Percentiles rank a stretch among this genome's conserved stretches.
Evolutionary conservation across 2,113 vertebrate species (phyloP).

Genomic region (Podarcis cretensis): DNA sequence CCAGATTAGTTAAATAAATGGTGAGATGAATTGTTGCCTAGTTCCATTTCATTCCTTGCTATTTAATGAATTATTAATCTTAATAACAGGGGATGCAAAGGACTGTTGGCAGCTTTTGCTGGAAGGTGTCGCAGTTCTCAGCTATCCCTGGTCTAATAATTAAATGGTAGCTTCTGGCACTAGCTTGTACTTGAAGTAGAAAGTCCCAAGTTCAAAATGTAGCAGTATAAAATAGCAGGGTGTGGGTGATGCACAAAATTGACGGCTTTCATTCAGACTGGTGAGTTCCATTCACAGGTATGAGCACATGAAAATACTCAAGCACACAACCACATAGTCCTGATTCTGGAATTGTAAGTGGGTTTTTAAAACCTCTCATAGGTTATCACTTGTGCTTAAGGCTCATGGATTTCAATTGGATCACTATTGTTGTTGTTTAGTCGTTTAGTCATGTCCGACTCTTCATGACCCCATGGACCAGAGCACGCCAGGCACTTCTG

Average conservation of each 20-base stretch:
- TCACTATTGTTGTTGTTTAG: too few species aligned
- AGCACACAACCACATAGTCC: background rate
- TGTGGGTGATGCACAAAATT: too few species aligned
- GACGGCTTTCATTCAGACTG: background rate
- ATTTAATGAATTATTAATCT: slow-evolving; percentile 9
- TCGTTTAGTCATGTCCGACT: too few species aligned
- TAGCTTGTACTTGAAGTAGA: background rate
- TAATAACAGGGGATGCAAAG: slow-evolving; percentile 10
- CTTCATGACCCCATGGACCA: too few species aligned
- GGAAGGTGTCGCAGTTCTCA: slow-evolving; percentile 20
- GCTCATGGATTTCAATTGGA: background rate
- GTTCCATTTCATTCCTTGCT: slow-evolving; percentile 35
- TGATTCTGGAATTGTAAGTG: background rate
- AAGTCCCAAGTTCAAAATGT: background rate
- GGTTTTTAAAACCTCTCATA: background rate
- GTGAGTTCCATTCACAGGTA: background rate
- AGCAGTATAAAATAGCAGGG: too few species aligned
- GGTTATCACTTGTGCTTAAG: too few species aligned
- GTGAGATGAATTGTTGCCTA: slow-evolving; percentile 22
- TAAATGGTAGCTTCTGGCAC: slow-evolving; percentile 7
- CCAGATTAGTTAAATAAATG: background rate
- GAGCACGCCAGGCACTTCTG: too few species aligned
- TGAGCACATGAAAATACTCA: background rate
- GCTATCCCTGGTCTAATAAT: slow-evolving; percentile 19
- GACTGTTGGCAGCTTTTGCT: slow-evolving; percentile 25